Base-by-base conservation (phyloP, 2,113 vertebrate species). In the Polypterus bichir region DNA sequence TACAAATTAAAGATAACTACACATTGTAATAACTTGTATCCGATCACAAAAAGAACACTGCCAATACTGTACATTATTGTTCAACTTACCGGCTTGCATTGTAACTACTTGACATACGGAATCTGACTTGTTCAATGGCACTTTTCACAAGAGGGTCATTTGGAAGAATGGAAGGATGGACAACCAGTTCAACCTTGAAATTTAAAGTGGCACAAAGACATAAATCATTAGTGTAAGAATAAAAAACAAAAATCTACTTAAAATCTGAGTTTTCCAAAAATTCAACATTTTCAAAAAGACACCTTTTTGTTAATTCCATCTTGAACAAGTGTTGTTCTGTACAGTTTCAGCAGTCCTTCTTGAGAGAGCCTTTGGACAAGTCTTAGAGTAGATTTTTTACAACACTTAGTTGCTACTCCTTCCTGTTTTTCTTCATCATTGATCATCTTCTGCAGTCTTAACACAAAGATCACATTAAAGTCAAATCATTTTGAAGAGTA, bases 251-350 rank as follows among this genome's bases (percentile, higher is more conserved):
- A 49, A 64, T 46, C 11, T 44, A 10, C 3, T 64, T 59, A 59
- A 57, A 7, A 56, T 53, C 46, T 8, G 48, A 60, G 10, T 8
- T 4, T 4, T 1, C 10, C 27, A 27, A 27, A 27, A 27, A 27
- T 27, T 27, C 27, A 27, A 27, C 27, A 27, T 27, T 27, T 27
- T 27, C 27, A 45, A n/a, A 1, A 6, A 46, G 3, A 72, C 73
- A 95, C 96, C 87, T 97, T 96, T 73, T 88, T 94, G 62, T 84
- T 91, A 66, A 96, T 77, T 46, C 92, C 93, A 1, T 99, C 95
- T 60, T 99, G 95, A 54, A 99, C 79, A 5, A 99, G 81, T 0
- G 91, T 95, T 1, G 96, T 99, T 9, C 82, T 82, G 57, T 85
- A 99, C 5, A 97, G 65, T 54, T 91, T 79, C 4, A 99, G 71